Conservation (phyloP, 2,113 vertebrate species). For the Hystrix cristata region DNA sequence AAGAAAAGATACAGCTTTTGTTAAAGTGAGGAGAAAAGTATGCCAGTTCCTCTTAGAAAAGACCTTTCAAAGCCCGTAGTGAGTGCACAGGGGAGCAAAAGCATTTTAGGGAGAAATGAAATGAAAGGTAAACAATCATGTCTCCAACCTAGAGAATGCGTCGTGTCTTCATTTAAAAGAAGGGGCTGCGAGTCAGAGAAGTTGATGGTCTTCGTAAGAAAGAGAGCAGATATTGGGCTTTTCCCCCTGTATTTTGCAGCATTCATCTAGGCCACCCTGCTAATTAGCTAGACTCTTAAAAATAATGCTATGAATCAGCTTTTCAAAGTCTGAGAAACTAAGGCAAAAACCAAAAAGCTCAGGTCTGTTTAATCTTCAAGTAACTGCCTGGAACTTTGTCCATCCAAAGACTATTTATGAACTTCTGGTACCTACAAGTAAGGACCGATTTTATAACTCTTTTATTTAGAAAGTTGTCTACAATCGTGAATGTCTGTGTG, state of each 20-base stretch:
- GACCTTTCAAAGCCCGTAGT: slow-evolving; percentile 58
- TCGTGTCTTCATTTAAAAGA: slow-evolving; percentile 67
- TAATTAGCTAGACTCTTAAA: slow-evolving; percentile 66
- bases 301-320: slow-evolving; percentile 69
- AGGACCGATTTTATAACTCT: neutral
- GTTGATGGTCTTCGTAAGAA: neutral
- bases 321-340: slow-evolving; percentile 35
- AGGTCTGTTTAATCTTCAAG: slow-evolving; percentile 15
- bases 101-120: slow-evolving; percentile 62
- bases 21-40: slow-evolving; percentile 58
- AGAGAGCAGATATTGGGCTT: neutral
- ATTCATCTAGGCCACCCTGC: neutral
- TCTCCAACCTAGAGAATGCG: slow-evolving; percentile 55
- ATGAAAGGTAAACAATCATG: slow-evolving; percentile 49
- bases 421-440: neutral
- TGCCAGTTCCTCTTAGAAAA: slow-evolving; percentile 53
- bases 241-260: neutral
- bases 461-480: slow-evolving; percentile 58
- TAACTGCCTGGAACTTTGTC: slow-evolving; percentile 26
- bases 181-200: slow-evolving; percentile 23
- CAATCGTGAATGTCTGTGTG: neutral
- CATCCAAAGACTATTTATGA: neutral
- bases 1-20: slow-evolving; percentile 66
- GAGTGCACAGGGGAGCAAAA: slow-evolving; percentile 65
- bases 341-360: slow-evolving; percentile 41